Conservation (phyloP, 92 coral and sea anemone species). For the Parazoanthus atlanticus region DNA sequence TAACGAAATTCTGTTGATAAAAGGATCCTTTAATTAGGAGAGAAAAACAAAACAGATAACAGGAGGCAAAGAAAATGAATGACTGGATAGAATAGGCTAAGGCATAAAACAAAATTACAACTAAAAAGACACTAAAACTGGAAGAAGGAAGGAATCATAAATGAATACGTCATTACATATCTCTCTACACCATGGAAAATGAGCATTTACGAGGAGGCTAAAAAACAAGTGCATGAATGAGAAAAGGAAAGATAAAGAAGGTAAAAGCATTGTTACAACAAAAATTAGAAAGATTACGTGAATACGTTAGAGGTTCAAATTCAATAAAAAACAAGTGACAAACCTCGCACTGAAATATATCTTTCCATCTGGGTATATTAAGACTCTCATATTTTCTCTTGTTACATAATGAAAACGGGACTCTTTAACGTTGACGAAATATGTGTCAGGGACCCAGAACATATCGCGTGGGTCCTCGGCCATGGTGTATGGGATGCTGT, state of each 20-base stretch:
- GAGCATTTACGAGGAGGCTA: no score
- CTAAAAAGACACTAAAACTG: not conserved
- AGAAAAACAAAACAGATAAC: not conserved
- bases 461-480: conserved; percentile 81
- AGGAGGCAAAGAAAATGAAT: not conserved
- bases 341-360: conserved; percentile 43
- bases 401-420: conserved; percentile 84
- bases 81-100: not conserved
- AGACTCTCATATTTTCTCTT: conserved; percentile 83
- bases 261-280: not conserved
- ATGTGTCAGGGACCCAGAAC: conserved; percentile 98
- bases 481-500: conserved; percentile 79
- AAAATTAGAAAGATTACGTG: no score
- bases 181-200: no score
- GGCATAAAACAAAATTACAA: not conserved
- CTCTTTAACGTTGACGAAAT: conserved; percentile 86
- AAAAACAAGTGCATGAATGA: not conserved
- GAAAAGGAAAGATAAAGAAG: not conserved
- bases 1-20: conserved; percentile 22
- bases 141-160: not conserved
- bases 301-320: not conserved
- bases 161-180: no score
- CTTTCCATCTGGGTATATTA: conserved; percentile 69
- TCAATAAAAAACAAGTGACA: not conserved
- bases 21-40: not conserved